phyloP scores from a whole-genome alignment of 2,113 vertebrate genomes.

The Collichthys lucidus region DNA sequence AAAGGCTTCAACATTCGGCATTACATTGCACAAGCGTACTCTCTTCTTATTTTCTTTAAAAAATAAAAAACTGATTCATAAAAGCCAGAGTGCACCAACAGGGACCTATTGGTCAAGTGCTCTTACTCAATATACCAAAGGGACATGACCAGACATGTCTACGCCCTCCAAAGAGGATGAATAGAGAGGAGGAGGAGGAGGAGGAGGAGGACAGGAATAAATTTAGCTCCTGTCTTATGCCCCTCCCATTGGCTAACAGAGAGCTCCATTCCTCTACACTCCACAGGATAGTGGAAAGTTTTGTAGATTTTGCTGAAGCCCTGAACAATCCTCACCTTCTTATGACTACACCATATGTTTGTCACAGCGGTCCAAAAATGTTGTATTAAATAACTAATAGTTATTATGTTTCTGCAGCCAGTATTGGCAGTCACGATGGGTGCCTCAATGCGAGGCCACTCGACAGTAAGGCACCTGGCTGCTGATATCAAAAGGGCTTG shows the following conservation, averaged over 20 bases:
- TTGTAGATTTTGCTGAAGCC: constrained; percentile 30
- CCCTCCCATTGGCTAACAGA: constrained; percentile 36
- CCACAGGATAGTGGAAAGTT: constrained; percentile 58
- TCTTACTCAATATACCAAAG: constrained; percentile 17
- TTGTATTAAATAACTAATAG: constrained; percentile 9
- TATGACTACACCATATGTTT: neutral
- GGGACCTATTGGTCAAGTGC: constrained; percentile 30
- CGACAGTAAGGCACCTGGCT: neutral
- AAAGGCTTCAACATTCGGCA: no score
- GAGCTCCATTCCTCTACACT: constrained; percentile 28
- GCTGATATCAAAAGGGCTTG: neutral
- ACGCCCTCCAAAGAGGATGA: constrained; percentile 30
- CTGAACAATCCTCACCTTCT: constrained; percentile 9
- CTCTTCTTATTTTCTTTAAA: no score
- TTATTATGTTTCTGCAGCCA: neutral
- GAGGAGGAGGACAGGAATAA: constrained; percentile 61
- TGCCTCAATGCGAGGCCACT: neutral
- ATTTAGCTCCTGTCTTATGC: constrained; percentile 30
- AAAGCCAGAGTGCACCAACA: neutral
- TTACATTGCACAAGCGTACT: no score
- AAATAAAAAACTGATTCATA: neutral
- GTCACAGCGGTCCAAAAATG: neutral
- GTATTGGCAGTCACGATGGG: neutral
- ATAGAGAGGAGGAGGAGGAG: constrained; percentile 23
- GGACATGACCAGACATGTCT: constrained; percentile 67